Percentiles rank a stretch among this genome's conserved stretches.
phyloP scores from a whole-genome alignment of 2,888 invertebrate species.

The Drosophila nigricruria region DNA sequence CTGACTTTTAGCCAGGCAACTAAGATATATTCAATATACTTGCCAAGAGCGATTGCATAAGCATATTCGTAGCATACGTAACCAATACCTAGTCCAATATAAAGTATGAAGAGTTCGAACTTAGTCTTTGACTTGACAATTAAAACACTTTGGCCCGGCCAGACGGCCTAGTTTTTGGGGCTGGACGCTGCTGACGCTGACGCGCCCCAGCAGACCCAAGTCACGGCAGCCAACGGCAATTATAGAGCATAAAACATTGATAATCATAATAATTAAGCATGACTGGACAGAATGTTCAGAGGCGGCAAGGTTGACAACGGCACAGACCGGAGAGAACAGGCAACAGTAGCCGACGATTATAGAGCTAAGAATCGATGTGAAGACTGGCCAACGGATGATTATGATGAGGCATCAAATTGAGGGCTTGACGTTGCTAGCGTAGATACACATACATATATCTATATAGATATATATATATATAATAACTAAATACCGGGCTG shows the following conservation, averaged over 20 bases:
- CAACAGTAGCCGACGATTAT: conserved; percentile 49
- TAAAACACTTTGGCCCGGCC: neutral
- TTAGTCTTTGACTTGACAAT: conserved; percentile 14
- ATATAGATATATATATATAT: conserved; percentile 20
- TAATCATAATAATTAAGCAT: conserved; percentile 82
- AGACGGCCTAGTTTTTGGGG: conserved; percentile 27
- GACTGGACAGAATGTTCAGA: conserved; percentile 71
- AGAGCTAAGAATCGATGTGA: conserved; percentile 38
- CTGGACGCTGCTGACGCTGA: conserved; percentile 30
- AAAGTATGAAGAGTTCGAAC: neutral
- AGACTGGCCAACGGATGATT: conserved; percentile 20
- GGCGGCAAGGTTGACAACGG: conserved; percentile 58
- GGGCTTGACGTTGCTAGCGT: conserved; percentile 13
- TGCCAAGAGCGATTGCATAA: conserved; percentile 63
- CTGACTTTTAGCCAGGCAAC: conserved; percentile 64
- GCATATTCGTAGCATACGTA: conserved; percentile 51
- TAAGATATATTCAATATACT: conserved; percentile 62
- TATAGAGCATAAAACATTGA: conserved; percentile 82
- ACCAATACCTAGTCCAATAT: conserved; percentile 13
- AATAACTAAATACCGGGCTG: conserved; percentile 52
- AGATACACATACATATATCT: neutral
- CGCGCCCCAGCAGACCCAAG: conserved; percentile 63
- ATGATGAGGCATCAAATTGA: conserved; percentile 50
- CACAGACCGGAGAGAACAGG: neutral
- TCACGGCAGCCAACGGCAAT: conserved; percentile 75